A percentile compares a stretch with the other conserved stretches of the same genome.
Conservation (phyloP, 2,797 vertebrate species). For the Delichon dasypus region DNA sequence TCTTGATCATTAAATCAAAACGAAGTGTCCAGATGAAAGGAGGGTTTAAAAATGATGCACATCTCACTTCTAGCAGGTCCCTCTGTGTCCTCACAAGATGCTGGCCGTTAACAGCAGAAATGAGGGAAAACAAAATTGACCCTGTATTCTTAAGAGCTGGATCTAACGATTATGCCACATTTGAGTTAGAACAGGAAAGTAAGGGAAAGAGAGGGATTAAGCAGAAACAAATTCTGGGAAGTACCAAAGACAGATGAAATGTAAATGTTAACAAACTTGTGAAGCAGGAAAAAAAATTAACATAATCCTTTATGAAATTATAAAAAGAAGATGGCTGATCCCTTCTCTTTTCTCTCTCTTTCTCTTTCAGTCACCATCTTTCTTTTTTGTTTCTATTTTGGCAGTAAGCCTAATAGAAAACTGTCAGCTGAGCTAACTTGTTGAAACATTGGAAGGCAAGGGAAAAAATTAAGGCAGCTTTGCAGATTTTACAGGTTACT, state of each 20-base stretch:
- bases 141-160: not conserved
- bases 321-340: conserved; percentile 23
- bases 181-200: not conserved
- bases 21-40: not conserved
- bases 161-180: not conserved
- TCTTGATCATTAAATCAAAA: not conserved
- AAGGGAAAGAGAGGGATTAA: not conserved
- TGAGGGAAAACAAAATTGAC: not conserved
- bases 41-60: not conserved
- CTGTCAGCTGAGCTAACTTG: not conserved
- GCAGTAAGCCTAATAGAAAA: conserved; percentile 31
- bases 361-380: not conserved
- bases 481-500: conserved; percentile 19
- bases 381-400: conserved; percentile 26
- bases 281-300: conserved; percentile 13
- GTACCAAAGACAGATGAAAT: conserved; percentile 32
- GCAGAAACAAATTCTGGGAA: not conserved
- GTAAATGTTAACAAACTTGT: not conserved
- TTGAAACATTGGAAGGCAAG: not conserved
- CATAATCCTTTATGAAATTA: conserved; percentile 43
- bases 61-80: not conserved
- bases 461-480: conserved; percentile 18
- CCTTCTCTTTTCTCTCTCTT: not conserved
- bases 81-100: not conserved
- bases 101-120: not conserved